Evolutionary conservation across 2,888 invertebrate species (phyloP).

Genomic region (Agrochola litura): DNA sequence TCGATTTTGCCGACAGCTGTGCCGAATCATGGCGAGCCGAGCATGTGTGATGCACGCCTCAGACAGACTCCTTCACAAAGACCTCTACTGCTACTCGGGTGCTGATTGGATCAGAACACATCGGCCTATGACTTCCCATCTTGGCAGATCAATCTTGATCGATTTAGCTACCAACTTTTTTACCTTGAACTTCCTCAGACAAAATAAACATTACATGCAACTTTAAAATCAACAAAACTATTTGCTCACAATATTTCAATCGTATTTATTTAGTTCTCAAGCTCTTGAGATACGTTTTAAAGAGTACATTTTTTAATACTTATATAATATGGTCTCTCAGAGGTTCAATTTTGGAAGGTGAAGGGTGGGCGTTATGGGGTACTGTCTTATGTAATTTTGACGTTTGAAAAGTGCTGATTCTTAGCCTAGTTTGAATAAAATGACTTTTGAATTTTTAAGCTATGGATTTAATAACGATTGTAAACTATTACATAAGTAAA

Average conservation of each 20-base stretch:
- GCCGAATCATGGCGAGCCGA: no score
- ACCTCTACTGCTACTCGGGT: background rate
- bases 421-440: no score
- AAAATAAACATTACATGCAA: conserved; percentile 37
- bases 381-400: no score
- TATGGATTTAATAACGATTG: background rate
- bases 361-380: no score
- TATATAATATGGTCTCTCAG: background rate
- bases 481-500: no score
- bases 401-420: no score
- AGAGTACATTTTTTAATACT: conserved; percentile 4
- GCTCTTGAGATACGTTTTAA: conserved; percentile 8
- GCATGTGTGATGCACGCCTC: background rate
- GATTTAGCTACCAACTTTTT: background rate
- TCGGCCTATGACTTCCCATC: no score
- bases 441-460: no score
- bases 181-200: conserved; percentile 11
- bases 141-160: background rate
- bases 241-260: conserved; percentile 41
- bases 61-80: no score
- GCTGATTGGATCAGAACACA: background rate
- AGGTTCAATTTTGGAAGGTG: background rate
- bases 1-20: no score
- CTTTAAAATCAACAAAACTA: conserved; percentile 19
- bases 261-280: conserved; percentile 39